phyloP scores from a whole-genome alignment of 2,113 vertebrate species.

The Willisornis vidua region DNA sequence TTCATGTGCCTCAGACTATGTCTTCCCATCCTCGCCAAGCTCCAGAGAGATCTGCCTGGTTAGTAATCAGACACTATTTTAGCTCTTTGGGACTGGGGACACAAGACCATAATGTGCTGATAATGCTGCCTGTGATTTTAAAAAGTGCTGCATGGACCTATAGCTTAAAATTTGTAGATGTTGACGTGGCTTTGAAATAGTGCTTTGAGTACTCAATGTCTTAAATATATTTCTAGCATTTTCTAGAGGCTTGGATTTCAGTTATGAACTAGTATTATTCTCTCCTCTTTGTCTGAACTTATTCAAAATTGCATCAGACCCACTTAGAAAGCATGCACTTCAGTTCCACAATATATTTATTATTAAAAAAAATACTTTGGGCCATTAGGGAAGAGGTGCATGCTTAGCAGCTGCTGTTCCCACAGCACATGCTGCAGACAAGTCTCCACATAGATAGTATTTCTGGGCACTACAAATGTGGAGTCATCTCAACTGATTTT shows the following conservation, averaged over 20 bases:
- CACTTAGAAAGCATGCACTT: neutral
- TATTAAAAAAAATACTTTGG: neutral
- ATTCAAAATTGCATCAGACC: neutral
- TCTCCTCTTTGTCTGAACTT: neutral
- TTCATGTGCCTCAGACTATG: slow-evolving; percentile 99
- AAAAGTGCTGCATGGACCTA: neutral
- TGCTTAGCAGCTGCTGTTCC: neutral
- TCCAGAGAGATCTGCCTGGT: slow-evolving; percentile 95
- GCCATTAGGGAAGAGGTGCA: neutral
- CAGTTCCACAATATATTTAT: neutral
- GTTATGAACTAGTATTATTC: neutral
- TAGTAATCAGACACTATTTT: slow-evolving; percentile 51
- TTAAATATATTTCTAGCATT: neutral
- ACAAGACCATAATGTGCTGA: neutral
- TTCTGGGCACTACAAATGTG: neutral
- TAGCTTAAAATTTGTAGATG: neutral
- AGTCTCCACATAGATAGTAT: neutral
- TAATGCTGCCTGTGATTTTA: neutral
- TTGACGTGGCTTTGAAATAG: neutral
- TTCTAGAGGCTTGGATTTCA: neutral
- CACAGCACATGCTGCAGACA: neutral
- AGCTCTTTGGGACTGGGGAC: neutral
- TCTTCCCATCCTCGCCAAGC: slow-evolving; percentile 96
- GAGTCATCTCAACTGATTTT: neutral
- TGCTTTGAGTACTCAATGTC: neutral